Evolutionary conservation across 2,113 vertebrate species (phyloP).

Genomic region (Neopipo cinnamomea): DNA sequence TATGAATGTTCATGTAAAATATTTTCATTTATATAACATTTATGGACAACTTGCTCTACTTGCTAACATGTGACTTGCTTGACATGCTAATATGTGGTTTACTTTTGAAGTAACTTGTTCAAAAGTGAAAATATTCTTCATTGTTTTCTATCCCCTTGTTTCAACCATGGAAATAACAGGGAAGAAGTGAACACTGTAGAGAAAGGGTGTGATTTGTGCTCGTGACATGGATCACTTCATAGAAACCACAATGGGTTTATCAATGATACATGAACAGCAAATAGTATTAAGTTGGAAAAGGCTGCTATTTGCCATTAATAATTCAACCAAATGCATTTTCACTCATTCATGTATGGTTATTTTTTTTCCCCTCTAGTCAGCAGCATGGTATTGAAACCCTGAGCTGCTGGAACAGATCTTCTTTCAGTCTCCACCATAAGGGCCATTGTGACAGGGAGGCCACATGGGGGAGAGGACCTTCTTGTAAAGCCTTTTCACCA

Average conservation of each 20-base stretch:
- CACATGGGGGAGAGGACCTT: neutral
- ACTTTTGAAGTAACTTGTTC: neutral
- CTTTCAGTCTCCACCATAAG: neutral
- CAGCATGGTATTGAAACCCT: neutral
- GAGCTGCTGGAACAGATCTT: neutral
- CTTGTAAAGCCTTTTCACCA: neutral
- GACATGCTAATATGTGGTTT: neutral
- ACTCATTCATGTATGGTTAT: neutral
- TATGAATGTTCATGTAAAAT: neutral
- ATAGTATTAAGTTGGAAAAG: neutral
- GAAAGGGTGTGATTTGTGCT: neutral
- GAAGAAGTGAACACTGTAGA: neutral
- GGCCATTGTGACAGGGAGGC: neutral
- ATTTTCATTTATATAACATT: neutral
- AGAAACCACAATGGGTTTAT: neutral
- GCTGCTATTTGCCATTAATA: constrained; percentile 27
- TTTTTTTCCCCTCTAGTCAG: neutral
- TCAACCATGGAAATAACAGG: neutral
- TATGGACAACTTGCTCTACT: neutral
- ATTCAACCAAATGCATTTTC: constrained; percentile 11
- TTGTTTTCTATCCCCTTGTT: neutral
- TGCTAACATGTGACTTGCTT: neutral
- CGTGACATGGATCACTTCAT: neutral
- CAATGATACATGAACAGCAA: constrained; percentile 2
- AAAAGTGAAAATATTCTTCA: neutral